phyloP scores from a whole-genome alignment of 2,797 vertebrate genomes.

The Gila robusta region DNA sequence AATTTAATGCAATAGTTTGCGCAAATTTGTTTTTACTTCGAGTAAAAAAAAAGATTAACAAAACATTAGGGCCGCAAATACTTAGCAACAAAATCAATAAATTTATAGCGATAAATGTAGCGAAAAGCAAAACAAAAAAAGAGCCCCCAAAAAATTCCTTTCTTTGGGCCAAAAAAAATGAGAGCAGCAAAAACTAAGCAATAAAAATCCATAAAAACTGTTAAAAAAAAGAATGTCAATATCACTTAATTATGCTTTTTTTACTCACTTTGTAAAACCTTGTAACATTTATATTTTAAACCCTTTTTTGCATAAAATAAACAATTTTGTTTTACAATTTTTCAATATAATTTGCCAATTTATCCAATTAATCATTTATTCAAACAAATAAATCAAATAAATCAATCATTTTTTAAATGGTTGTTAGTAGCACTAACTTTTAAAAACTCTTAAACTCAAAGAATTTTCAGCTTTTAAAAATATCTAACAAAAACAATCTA shows the following conservation, averaged over 20 bases:
- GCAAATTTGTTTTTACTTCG: background rate
- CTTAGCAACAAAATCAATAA: background rate
- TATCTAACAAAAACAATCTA: background rate
- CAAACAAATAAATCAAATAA: background rate
- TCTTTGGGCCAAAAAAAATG: too few relatives aligned
- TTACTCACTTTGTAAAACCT: too few relatives aligned
- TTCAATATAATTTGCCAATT: background rate
- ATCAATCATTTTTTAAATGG: too few relatives aligned
- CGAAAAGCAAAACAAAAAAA: too few relatives aligned
- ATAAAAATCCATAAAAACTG: background rate
- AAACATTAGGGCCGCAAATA: background rate
- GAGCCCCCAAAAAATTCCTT: too few relatives aligned
- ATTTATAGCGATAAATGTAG: too few relatives aligned
- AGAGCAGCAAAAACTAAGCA: background rate
- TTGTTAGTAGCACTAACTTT: background rate
- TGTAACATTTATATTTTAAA: too few relatives aligned
- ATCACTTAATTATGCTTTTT: too few relatives aligned
- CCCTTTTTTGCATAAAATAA: too few relatives aligned
- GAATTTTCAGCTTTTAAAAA: background rate
- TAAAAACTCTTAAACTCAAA: background rate
- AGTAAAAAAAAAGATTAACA: background rate
- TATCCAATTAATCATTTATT: background rate
- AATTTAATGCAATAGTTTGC: background rate
- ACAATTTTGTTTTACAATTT: background rate
- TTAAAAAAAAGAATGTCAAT: background rate